A percentile compares a stretch with the other conserved stretches of the same genome.
These are phyloP conservation scores for Tetragonula clypearis DNA, from an alignment of 1,140 invertebrate genomes.

Conservation along the genomic window DNA sequence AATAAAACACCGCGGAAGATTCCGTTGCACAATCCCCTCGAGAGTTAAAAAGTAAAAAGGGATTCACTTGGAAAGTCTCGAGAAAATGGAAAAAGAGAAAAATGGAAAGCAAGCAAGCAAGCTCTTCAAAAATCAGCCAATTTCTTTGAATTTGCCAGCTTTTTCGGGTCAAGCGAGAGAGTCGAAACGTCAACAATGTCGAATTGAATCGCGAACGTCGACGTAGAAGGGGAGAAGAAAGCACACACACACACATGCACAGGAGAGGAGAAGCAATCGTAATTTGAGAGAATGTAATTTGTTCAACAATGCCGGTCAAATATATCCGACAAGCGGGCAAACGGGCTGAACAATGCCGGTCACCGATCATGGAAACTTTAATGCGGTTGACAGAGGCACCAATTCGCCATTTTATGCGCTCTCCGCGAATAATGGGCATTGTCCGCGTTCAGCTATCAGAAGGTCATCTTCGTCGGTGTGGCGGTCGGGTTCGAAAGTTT, in stretches of 20 bases:
- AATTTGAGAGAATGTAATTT: slow-evolving; percentile 33
- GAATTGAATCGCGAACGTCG: background rate
- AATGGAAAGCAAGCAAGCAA: background rate
- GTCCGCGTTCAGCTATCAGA: slow-evolving; percentile 46
- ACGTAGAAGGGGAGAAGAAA: background rate
- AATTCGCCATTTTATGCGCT: slow-evolving; percentile 51
- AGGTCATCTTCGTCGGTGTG: background rate
- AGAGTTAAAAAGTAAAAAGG: background rate
- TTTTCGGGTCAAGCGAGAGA: background rate
- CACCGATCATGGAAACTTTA: slow-evolving; percentile 44
- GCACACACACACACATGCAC: no score
- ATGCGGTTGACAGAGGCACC: slow-evolving; percentile 31
- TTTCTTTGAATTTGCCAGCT: background rate
- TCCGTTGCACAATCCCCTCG: no score
- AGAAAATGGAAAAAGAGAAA: background rate
- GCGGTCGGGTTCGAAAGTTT: slow-evolving; percentile 9
- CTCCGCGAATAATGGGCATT: slow-evolving; percentile 47
- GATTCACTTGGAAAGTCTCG: background rate
- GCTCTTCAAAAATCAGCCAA: background rate
- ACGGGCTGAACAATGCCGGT: slow-evolving; percentile 46
- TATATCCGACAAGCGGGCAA: slow-evolving; percentile 15
- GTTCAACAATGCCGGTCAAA: slow-evolving; percentile 35
- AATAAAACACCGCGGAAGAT: background rate
- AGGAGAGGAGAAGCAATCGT: background rate
- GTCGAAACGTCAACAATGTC: background rate